Evolutionary conservation across 2,888 invertebrate species (phyloP).

Genomic region (Erpobdella octoculata): DNA sequence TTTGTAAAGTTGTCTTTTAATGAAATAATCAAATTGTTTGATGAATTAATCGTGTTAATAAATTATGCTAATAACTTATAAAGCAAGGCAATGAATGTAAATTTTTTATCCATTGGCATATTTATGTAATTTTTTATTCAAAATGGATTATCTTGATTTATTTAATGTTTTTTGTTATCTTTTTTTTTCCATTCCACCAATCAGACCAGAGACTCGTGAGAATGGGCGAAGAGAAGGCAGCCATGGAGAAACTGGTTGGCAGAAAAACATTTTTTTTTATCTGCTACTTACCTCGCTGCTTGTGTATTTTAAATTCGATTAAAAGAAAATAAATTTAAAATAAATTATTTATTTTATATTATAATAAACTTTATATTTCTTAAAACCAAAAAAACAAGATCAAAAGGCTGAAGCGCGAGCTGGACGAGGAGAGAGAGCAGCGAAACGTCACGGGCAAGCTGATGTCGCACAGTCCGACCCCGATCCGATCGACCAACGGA

Average conservation of each 20-base stretch:
- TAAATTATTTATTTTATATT: neutral
- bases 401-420: slow-evolving; percentile 77
- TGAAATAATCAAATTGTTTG: neutral
- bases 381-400: slow-evolving; percentile 54
- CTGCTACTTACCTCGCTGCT: neutral
- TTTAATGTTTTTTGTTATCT: neutral
- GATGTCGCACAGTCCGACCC: slow-evolving; percentile 24
- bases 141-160: neutral
- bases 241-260: slow-evolving; percentile 55
- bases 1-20: neutral
- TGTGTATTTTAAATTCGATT: neutral
- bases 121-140: neutral
- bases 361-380: too few species aligned
- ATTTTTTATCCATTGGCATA: neutral
- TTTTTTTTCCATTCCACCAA: neutral
- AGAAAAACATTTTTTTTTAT: neutral
- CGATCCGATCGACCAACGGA: slow-evolving; percentile 14
- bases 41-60: neutral
- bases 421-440: slow-evolving; percentile 69
- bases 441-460: slow-evolving; percentile 17
- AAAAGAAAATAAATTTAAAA: neutral
- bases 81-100: too few species aligned
- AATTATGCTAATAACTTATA: neutral
- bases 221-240: slow-evolving; percentile 73
- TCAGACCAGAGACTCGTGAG: slow-evolving; percentile 83